These are phyloP conservation scores for Gadopsis marmoratus DNA, from an alignment of 2,797 vertebrate species.

Conservation along the genomic window DNA sequence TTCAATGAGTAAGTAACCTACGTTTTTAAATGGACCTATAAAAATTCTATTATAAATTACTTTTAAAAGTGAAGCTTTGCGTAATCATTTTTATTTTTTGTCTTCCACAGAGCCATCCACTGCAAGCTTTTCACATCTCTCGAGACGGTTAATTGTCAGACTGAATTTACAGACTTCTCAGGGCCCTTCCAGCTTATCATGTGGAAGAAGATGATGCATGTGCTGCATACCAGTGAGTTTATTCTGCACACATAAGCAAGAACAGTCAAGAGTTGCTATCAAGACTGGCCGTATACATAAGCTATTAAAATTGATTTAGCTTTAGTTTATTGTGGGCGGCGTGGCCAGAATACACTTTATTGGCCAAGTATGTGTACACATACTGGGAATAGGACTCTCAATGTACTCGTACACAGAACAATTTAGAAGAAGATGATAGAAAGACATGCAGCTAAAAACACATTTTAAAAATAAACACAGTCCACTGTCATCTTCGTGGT, in stretches of 20 bases:
- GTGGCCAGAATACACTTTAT: no score
- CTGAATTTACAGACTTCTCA: slow-evolving; percentile 84
- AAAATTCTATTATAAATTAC: neutral
- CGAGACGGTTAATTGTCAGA: slow-evolving; percentile 73
- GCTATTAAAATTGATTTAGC: neutral
- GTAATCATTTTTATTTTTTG: neutral
- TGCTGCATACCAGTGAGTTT: slow-evolving; percentile 84
- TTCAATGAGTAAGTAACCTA: slow-evolving; percentile 74
- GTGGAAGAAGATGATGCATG: slow-evolving; percentile 90
- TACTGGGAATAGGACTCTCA: no score
- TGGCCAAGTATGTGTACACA: no score
- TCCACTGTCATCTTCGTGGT: no score
- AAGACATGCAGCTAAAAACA: no score
- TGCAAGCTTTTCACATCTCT: slow-evolving; percentile 60
- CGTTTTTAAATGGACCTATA: neutral
- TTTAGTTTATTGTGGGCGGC: neutral
- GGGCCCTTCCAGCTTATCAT: slow-evolving; percentile 87
- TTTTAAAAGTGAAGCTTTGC: neutral
- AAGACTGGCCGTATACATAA: no score
- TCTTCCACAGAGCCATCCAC: slow-evolving; percentile 70
- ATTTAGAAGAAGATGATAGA: no score
- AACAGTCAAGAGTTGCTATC: neutral
- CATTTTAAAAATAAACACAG: no score
- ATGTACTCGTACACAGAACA: no score
- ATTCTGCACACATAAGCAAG: slow-evolving; percentile 6